Evolutionary conservation across 2,888 invertebrate genomes (phyloP).

Genomic region (Elmis aenea): DNA sequence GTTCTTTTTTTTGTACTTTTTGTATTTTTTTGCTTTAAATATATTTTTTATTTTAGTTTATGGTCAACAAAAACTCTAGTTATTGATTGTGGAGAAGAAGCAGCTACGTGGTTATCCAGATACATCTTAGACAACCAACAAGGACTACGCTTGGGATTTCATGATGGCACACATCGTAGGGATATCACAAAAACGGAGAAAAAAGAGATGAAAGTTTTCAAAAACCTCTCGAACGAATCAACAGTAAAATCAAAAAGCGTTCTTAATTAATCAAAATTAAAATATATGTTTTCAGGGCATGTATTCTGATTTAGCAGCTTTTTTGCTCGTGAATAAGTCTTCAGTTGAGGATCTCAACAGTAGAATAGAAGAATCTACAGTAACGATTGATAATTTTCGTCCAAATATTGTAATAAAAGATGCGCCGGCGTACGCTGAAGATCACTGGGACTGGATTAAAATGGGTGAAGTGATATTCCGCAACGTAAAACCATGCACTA

Average conservation of each 20-base stretch:
- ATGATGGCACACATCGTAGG: slow-evolving; percentile 26
- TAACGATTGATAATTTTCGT: slow-evolving; percentile 50
- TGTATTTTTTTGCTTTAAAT: too few species aligned
- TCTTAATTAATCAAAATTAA: background rate
- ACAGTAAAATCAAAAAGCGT: too few species aligned
- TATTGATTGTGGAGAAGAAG: slow-evolving; percentile 59
- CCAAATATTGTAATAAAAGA: slow-evolving; percentile 54
- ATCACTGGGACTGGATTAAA: slow-evolving; percentile 54
- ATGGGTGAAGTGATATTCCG: slow-evolving; percentile 50
- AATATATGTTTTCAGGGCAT: slow-evolving; percentile 41
- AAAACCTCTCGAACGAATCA: slow-evolving; percentile 2
- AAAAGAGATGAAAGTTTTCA: background rate
- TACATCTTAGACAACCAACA: slow-evolving; percentile 36
- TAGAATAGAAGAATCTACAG: slow-evolving; percentile 38
- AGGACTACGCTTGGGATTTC: slow-evolving; percentile 39
- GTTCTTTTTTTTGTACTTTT: too few species aligned
- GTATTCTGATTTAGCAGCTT: slow-evolving; percentile 51
- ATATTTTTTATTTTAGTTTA: background rate
- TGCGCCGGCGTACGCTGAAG: slow-evolving; percentile 48
- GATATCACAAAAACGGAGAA: slow-evolving; percentile 1
- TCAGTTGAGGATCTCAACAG: slow-evolving; percentile 52
- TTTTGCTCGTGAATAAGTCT: slow-evolving; percentile 49
- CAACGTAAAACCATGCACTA: slow-evolving; percentile 52
- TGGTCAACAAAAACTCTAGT: slow-evolving; percentile 3
- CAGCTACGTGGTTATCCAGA: slow-evolving; percentile 56